Evolutionary conservation across 1,140 invertebrate genomes (phyloP), one percentile per base, ranked within the genome.

Genomic region (Philotrypesis tridentata): DNA sequence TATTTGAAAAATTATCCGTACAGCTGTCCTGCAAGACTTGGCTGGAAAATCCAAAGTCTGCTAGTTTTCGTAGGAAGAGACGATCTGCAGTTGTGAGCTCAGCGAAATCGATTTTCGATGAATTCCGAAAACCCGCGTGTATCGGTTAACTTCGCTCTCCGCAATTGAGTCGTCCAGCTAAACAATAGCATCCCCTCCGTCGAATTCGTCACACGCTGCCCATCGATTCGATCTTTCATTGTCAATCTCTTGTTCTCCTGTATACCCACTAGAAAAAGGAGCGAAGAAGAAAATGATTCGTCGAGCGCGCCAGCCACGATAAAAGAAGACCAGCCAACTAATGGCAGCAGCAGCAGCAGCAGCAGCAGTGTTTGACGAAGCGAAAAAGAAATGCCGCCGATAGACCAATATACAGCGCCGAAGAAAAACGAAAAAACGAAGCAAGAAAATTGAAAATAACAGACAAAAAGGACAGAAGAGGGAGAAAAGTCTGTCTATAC

Each of bases 381-480:
- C 37, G 67, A 48, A 73, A 80, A 48, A 80, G 8, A 7, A 29
- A 70, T 17, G 21, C 48, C 48, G 9, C 70, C n/a, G 25, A 21
- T n/a, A 33, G 27, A n/a, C 29, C 31, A 14, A 37, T 70, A 31
- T 14, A 29, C 55, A 27, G 60, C 63, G 21, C 29, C n/a, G 29
- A 27, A 55, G n/a, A 55, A 17, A 43, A 43, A 43, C 7, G n/a
- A n/a, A n/a, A n/a, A n/a, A n/a, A 11, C 40, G 40, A 43, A 12
- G 67, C 33, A 74, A 71, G 73, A 71, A 82, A 78, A 77, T 65
- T 61, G 68, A 82, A 72, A 65, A 76, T 31, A 63, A 25, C 17
- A n/a, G 29, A 63, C 7, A 40, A 63, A 82, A 79, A 55, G 25
- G 61, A 65, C 61, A 25, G 55, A 14, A 4, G 61, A 9, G 9